Conservation (phyloP, 2,888 invertebrate genomes). For the Epinotia ramella region DNA sequence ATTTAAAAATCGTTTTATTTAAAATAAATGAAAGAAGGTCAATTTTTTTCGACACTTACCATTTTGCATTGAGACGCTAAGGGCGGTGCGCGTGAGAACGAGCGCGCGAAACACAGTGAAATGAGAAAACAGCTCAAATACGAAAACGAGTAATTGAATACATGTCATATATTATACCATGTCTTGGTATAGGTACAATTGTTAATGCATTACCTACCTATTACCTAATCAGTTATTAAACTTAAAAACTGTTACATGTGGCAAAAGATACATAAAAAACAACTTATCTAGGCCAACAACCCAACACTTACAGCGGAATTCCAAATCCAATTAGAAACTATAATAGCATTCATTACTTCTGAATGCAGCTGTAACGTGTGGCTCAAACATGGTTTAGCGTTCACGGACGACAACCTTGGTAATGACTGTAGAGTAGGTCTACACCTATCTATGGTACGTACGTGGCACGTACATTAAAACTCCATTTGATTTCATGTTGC, state of each 20-base stretch:
- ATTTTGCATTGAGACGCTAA: no score
- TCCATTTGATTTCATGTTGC: slow-evolving; percentile 15
- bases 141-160: no score
- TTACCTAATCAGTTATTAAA: no score
- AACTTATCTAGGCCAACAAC: not conserved
- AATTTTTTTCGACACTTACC: no score
- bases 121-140: no score
- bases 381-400: not conserved
- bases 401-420: slow-evolving; percentile 2
- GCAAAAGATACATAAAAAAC: not conserved
- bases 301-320: not conserved
- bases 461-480: slow-evolving; percentile 5
- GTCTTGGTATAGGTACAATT: no score
- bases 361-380: not conserved
- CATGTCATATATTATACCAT: no score
- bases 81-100: no score
- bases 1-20: no score
- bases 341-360: not conserved
- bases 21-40: no score
- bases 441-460: not conserved
- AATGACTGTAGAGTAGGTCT: slow-evolving; percentile 4
- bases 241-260: not conserved
- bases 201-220: no score
- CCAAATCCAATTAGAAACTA: not conserved
- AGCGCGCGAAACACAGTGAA: no score